Percentiles rank a stretch among this genome's conserved stretches.
These are phyloP conservation scores for Drosophila baimaii DNA, from an alignment of 1,140 invertebrate genomes.

Conservation along the genomic window DNA sequence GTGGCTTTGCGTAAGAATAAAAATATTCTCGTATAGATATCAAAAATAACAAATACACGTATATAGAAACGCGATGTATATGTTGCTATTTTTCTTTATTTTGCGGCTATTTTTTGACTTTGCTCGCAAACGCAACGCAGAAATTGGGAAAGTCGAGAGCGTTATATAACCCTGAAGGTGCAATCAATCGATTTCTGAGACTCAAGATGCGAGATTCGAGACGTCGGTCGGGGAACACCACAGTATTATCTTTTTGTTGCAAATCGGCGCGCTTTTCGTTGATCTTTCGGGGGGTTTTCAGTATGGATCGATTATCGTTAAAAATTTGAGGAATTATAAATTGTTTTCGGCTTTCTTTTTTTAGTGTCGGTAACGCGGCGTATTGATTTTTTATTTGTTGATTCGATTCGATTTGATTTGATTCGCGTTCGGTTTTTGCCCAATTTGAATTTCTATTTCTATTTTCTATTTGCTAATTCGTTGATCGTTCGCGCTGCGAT, in stretches of 20 bases:
- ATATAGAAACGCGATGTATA: constrained; percentile 43
- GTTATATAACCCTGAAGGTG: constrained; percentile 53
- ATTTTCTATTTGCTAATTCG: constrained; percentile 72
- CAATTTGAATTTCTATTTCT: constrained; percentile 59
- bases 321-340: constrained; percentile 34
- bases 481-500: constrained; percentile 80
- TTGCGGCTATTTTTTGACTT: constrained; percentile 56
- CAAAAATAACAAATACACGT: constrained; percentile 61
- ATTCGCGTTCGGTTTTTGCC: constrained; percentile 27
- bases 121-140: constrained; percentile 24
- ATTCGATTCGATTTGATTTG: constrained; percentile 11
- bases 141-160: constrained; percentile 24
- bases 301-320: constrained; percentile 40
- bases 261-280: constrained; percentile 55
- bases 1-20: constrained; percentile 65
- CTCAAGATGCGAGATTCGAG: constrained; percentile 10
- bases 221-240: constrained; percentile 54
- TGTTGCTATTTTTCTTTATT: constrained; percentile 38
- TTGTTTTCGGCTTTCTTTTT: constrained; percentile 40
- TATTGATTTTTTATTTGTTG: constrained; percentile 10
- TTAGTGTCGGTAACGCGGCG: constrained; percentile 18
- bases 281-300: constrained; percentile 25
- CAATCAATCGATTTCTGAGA: constrained; percentile 59
- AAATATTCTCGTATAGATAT: constrained; percentile 63
- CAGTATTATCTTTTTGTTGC: constrained; percentile 27